A percentile compares a stretch with the other conserved stretches of the same genome.
Evolutionary conservation across 2,888 invertebrate species (phyloP).

Genomic region (Epistrophella euchroma): DNA sequence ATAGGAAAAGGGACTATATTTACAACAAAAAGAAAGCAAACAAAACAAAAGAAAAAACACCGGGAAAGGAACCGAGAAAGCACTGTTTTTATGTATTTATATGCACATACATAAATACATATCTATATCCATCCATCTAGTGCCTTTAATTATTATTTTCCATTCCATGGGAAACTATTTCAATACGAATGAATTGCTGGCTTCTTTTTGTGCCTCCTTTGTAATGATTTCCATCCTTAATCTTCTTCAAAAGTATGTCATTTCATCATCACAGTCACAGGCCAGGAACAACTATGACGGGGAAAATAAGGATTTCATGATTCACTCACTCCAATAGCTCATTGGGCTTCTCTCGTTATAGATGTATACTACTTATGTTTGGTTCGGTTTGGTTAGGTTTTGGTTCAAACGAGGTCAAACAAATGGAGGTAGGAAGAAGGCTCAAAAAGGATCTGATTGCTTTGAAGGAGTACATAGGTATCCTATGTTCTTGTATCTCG

Average conservation of each 20-base stretch:
- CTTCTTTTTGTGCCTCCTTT: constrained; percentile 67
- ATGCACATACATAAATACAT: not conserved
- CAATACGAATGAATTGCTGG: constrained; percentile 72
- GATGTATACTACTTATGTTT: constrained; percentile 11
- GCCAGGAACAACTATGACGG: constrained; percentile 52
- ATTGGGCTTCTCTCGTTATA: constrained; percentile 40
- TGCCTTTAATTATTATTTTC: constrained; percentile 74
- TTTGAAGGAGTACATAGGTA: constrained; percentile 35
- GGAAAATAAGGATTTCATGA: constrained; percentile 58
- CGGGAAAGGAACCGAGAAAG: constrained; percentile 25
- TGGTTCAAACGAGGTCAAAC: constrained; percentile 72
- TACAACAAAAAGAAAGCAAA: constrained; percentile 22
- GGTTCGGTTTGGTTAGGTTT: constrained; percentile 7
- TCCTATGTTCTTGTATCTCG: constrained; percentile 43
- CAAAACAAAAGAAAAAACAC: constrained; percentile 10
- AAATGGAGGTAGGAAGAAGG: constrained; percentile 27
- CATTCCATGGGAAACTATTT: constrained; percentile 72
- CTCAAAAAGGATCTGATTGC: constrained; percentile 56
- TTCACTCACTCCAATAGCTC: constrained; percentile 52
- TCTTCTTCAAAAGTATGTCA: constrained; percentile 75
- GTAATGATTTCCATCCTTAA: constrained; percentile 73
- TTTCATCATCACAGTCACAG: constrained; percentile 60
- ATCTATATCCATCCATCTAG: constrained; percentile 43
- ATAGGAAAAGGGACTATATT: not conserved
- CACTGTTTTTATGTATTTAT: constrained; percentile 6